phyloP scores from a whole-genome alignment of 2,113 vertebrate genomes.

The Epinephelus lanceolatus region DNA sequence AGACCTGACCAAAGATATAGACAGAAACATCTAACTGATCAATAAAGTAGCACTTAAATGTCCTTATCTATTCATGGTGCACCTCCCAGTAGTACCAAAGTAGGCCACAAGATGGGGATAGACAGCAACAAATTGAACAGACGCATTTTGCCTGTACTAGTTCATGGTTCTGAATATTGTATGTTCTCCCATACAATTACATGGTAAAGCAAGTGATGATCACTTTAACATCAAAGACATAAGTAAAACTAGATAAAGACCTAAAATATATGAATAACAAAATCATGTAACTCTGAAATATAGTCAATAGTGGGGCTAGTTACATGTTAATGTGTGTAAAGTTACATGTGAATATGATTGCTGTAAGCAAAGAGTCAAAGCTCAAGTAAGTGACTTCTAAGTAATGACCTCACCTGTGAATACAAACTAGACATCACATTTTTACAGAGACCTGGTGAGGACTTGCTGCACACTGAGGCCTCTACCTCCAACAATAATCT shows the following conservation, averaged over 20 bases:
- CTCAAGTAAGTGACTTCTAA: background rate
- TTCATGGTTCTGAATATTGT: too few species aligned
- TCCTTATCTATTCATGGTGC: background rate
- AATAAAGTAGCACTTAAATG: background rate
- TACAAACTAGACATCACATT: background rate
- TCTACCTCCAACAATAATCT: background rate
- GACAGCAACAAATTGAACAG: conserved; percentile 39
- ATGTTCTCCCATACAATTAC: background rate
- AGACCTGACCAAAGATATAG: background rate
- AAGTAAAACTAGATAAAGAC: background rate
- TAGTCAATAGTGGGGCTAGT: background rate
- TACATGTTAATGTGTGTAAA: too few species aligned
- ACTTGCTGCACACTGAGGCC: background rate
- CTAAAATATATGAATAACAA: background rate
- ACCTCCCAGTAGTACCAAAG: conserved; percentile 2
- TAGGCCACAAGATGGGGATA: conserved; percentile 73
- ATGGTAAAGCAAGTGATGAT: background rate
- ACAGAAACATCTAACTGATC: background rate
- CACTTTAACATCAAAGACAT: background rate
- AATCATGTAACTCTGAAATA: background rate
- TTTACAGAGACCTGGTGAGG: background rate
- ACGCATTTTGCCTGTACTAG: background rate
- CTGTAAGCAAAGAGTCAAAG: background rate
- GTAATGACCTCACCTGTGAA: too few species aligned
- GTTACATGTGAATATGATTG: too few species aligned